phyloP scores from a whole-genome alignment of 1,140 invertebrate species.

The Drosophila carrolli region DNA sequence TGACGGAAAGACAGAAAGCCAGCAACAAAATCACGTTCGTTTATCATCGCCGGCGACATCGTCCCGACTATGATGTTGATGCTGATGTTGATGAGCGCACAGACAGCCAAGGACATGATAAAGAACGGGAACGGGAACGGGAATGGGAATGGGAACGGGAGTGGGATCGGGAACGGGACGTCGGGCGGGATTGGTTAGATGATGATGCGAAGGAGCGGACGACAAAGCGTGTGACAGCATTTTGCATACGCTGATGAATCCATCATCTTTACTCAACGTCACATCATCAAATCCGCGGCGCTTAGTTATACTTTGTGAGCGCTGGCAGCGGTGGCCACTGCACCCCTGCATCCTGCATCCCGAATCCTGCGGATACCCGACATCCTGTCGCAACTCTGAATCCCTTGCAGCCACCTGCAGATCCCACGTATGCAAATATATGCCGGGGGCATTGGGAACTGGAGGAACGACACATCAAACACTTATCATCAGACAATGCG shows the following conservation, averaged over 20 bases:
- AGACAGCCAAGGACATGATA: conserved; percentile 58
- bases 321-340: conserved; percentile 23
- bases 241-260: conserved; percentile 83
- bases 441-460: conserved; percentile 22
- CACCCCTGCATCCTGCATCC: conserved; percentile 19
- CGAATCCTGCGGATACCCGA: conserved; percentile 15
- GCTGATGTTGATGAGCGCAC: conserved; percentile 76
- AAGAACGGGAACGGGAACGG: conserved; percentile 3
- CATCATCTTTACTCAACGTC: conserved; percentile 83
- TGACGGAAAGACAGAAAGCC: conserved; percentile 44
- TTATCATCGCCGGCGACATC: conserved; percentile 73
- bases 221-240: conserved; percentile 82
- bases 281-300: conserved; percentile 78
- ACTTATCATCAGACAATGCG: conserved; percentile 52
- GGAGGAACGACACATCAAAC: conserved; percentile 58
- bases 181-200: conserved; percentile 29
- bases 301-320: conserved; percentile 69
- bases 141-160: neutral
- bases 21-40: conserved; percentile 81
- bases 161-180: neutral
- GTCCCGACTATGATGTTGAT: conserved; percentile 70
- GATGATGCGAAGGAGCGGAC: conserved; percentile 40
- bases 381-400: conserved; percentile 1
- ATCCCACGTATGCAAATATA: conserved; percentile 45
- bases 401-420: conserved; percentile 19